phyloP scores from a whole-genome alignment of 1,140 invertebrate genomes.

The Diachasmimorpha longicaudata region DNA sequence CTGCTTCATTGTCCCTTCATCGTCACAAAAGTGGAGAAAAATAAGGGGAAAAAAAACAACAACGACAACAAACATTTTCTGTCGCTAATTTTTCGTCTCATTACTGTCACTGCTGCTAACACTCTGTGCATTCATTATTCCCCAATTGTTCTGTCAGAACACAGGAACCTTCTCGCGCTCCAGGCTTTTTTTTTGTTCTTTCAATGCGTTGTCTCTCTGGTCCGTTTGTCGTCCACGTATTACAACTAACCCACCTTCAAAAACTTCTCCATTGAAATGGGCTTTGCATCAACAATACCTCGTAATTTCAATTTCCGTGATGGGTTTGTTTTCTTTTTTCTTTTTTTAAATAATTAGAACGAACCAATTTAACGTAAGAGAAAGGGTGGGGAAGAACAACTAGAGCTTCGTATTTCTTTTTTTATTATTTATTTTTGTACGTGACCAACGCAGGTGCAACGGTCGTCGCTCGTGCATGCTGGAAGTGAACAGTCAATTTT shows the following conservation, averaged over 20 bases:
- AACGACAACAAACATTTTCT: not conserved
- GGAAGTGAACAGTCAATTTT: conserved; percentile 60
- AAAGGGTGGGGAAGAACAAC: not conserved
- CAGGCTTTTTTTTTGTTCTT: not conserved
- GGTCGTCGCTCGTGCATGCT: conserved; percentile 56
- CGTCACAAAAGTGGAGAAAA: not conserved
- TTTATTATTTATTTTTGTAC: conserved; percentile 39
- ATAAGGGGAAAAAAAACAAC: not conserved
- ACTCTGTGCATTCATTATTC: conserved; percentile 7
- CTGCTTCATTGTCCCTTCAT: not conserved
- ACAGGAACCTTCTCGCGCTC: not conserved
- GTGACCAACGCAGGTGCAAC: conserved; percentile 56
- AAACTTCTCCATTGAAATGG: not conserved
- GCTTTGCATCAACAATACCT: not conserved
- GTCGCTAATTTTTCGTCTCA: conserved; percentile 4
- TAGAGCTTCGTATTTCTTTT: not conserved
- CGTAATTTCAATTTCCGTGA: not conserved
- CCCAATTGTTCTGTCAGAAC: conserved; percentile 9
- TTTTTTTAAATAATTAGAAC: not conserved
- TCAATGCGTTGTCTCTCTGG: not conserved
- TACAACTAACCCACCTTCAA: not conserved
- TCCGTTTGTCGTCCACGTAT: not conserved
- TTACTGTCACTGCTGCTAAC: conserved; percentile 13
- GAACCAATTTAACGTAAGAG: not conserved
- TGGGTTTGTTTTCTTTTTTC: not conserved